Conservation (phyloP, 37 sponge, comb jelly and placozoan genomes). For the Halisarca cf. caerulea region DNA sequence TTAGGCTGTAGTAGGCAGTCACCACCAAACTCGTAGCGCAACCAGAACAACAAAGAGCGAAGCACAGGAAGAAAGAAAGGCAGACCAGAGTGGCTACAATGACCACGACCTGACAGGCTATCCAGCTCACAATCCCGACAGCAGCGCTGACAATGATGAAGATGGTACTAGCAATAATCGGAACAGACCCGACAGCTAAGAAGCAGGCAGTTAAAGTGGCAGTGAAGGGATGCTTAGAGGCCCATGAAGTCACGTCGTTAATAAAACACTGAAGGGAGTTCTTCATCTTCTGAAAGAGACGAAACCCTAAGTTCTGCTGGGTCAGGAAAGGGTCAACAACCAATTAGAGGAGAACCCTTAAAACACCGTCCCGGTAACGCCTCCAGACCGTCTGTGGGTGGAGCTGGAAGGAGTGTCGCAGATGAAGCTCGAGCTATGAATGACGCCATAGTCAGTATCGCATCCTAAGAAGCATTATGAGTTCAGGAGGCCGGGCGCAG, state of each 20-base stretch:
- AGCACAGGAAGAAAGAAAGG: neutral
- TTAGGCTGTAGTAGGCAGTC: neutral
- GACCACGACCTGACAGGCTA: neutral
- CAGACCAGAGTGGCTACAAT: neutral
- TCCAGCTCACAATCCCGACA: constrained; percentile 6
- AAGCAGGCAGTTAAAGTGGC: neutral
- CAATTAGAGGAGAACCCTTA: too few relatives aligned
- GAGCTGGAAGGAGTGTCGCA: too few relatives aligned
- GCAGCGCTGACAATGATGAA: constrained; percentile 4
- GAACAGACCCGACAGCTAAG: neutral
- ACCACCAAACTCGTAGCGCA: constrained; percentile 6
- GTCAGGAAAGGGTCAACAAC: too few relatives aligned
- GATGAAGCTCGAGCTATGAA: too few relatives aligned
- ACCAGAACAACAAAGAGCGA: constrained; percentile 7
- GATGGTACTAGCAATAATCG: neutral
- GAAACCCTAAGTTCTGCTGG: too few relatives aligned
- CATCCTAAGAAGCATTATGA: too few relatives aligned
- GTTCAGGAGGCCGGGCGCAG: too few relatives aligned
- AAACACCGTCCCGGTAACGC: too few relatives aligned
- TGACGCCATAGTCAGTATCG: too few relatives aligned
- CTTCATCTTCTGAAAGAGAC: too few relatives aligned
- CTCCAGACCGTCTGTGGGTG: too few relatives aligned
- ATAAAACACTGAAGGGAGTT: neutral
- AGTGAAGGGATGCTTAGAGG: neutral
- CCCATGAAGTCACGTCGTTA: neutral